Evolutionary conservation across 2,113 vertebrate species (phyloP).

Genomic region (Xerus inauris): DNA sequence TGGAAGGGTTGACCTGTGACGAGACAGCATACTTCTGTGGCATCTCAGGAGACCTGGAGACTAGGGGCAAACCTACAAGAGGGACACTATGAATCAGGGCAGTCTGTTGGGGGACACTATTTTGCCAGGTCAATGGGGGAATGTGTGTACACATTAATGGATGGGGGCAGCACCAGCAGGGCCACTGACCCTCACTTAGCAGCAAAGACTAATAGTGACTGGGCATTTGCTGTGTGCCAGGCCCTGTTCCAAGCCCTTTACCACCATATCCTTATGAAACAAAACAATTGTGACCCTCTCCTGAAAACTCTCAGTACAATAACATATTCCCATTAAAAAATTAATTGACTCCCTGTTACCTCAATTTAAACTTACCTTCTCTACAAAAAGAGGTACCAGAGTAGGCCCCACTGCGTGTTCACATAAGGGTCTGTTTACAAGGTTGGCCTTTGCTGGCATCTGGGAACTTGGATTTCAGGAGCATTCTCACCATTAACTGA

Average conservation of each 20-base stretch:
- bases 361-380: background rate
- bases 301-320: background rate
- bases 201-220: background rate
- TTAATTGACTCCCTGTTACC: background rate
- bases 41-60: background rate
- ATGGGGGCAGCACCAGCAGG: background rate
- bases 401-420: background rate
- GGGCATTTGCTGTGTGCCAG: background rate
- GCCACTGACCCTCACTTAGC: background rate
- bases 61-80: background rate
- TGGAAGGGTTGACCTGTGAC: background rate
- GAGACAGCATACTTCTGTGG: background rate
- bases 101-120: background rate
- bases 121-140: no score
- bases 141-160: background rate
- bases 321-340: background rate
- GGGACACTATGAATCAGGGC: background rate
- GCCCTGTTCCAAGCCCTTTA: background rate
- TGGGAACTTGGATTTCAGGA: background rate
- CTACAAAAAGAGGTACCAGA: background rate
- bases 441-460: background rate
- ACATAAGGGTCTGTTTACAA: background rate
- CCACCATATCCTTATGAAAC: background rate
- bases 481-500: background rate
- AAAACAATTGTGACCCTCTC: background rate